These are phyloP conservation scores for Catalaphyllia jardinei DNA, from an alignment of 64 coral and sea anemone genomes.

Conservation along the genomic window DNA sequence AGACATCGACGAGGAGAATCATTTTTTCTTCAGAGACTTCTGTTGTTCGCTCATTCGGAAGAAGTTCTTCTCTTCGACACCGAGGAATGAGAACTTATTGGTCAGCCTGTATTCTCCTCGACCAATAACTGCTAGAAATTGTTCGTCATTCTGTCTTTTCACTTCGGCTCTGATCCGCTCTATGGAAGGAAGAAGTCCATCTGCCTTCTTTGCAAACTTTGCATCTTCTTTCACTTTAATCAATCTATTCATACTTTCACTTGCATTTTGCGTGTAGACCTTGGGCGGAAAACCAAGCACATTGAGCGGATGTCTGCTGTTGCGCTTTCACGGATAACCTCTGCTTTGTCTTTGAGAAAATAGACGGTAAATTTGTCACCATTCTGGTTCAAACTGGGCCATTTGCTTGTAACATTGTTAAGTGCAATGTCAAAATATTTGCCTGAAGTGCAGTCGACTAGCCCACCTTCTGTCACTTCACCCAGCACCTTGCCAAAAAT, in stretches of 20 bases:
- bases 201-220: conserved; percentile 42
- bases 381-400: conserved; percentile 5
- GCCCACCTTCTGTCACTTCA: conserved; percentile 6
- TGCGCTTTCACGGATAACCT: conserved; percentile 26
- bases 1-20: conserved; percentile 50
- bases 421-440: conserved; percentile 30
- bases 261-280: conserved; percentile 64
- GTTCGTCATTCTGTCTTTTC: conserved; percentile 54
- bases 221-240: conserved; percentile 43
- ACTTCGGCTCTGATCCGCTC: conserved; percentile 55
- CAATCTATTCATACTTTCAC: conserved; percentile 55
- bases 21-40: conserved; percentile 56
- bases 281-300: conserved; percentile 55
- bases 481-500: conserved; percentile 37
- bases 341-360: conserved; percentile 52
- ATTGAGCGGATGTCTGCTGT: conserved; percentile 52
- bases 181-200: conserved; percentile 12
- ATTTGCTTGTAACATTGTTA: neutral
- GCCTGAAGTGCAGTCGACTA: conserved; percentile 34
- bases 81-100: conserved; percentile 25
- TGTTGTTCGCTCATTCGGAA: conserved; percentile 64
- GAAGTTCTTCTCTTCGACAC: conserved; percentile 55
- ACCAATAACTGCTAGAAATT: conserved; percentile 61
- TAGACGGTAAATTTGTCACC: conserved; percentile 29
- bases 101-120: conserved; percentile 60